Percentiles rank a stretch among this genome's conserved stretches.
phyloP scores from a whole-genome alignment of 1,140 invertebrate species.

The Mamestra configurata region DNA sequence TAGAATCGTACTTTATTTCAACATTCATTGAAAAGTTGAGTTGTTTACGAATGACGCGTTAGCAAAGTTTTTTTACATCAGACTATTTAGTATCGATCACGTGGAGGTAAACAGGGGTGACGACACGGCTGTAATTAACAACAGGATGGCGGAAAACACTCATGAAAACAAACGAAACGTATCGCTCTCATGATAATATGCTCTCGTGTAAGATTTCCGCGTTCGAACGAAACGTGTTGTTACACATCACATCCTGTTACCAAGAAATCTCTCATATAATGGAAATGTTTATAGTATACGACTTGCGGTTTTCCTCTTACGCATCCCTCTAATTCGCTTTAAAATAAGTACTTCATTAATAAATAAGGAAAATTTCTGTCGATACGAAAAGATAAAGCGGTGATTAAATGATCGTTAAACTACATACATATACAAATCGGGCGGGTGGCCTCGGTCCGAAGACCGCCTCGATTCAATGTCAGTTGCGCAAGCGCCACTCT shows the following conservation, averaged over 20 bases:
- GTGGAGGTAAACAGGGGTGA: conserved; percentile 43
- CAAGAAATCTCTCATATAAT: conserved; percentile 61
- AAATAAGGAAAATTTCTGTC: conserved; percentile 56
- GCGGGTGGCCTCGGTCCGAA: conserved; percentile 75
- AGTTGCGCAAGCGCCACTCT: conserved; percentile 85
- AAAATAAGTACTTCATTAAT: conserved; percentile 8
- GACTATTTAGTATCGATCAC: conserved; percentile 17
- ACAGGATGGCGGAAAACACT: conserved; percentile 56
- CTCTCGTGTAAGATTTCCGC: conserved; percentile 57
- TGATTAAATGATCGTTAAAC: conserved; percentile 63
- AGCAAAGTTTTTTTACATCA: conserved; percentile 44
- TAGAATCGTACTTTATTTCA: conserved; percentile 46
- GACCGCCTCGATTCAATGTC: conserved; percentile 82
- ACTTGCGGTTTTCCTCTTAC: conserved; percentile 59
- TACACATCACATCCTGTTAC: conserved; percentile 67
- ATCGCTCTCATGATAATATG: conserved; percentile 61
- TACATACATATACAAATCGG: conserved; percentile 70
- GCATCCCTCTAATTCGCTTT: conserved; percentile 37
- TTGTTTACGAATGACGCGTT: conserved; percentile 51
- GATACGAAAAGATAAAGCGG: conserved; percentile 41
- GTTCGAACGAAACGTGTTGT: conserved; percentile 57
- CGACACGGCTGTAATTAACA: conserved; percentile 39
- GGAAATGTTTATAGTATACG: conserved; percentile 53
- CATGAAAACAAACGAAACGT: conserved; percentile 58
- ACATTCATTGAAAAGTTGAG: conserved; percentile 49